A percentile compares a stretch with the other conserved stretches of the same genome.
Conservation (phyloP, 2,888 invertebrate genomes). For the Boloria euphrosyne region DNA sequence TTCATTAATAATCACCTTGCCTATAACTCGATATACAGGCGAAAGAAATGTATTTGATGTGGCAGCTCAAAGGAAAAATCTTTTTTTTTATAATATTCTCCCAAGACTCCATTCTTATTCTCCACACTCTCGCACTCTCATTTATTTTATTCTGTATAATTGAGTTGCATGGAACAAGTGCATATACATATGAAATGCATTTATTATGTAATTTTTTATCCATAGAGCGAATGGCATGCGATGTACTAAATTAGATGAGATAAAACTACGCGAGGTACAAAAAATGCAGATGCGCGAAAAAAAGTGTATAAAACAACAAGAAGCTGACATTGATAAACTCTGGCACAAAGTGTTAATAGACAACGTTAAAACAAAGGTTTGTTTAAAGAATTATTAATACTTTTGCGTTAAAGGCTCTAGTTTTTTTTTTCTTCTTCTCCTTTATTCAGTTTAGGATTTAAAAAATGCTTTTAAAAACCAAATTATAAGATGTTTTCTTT, state of each 20-base stretch:
- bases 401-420: not conserved
- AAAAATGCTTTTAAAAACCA: too few species aligned
- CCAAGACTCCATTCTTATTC: too few species aligned
- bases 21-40: too few species aligned
- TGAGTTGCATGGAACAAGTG: too few species aligned
- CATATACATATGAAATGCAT: too few species aligned
- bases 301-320: constrained; percentile 53
- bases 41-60: too few species aligned
- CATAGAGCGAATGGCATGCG: constrained; percentile 67
- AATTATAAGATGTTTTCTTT: too few species aligned
- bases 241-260: constrained; percentile 61
- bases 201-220: constrained; percentile 12
- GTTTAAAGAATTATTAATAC: not conserved
- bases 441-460: too few species aligned
- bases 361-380: constrained; percentile 63
- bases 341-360: constrained; percentile 69
- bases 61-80: too few species aligned
- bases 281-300: constrained; percentile 67
- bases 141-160: not conserved
- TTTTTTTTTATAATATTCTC: not conserved
- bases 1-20: too few species aligned
- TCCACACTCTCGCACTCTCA: too few species aligned
- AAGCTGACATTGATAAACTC: constrained; percentile 57
- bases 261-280: constrained; percentile 57
- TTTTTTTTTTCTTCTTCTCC: too few species aligned